Percentiles rank a stretch among this genome's conserved stretches.
Conservation (phyloP, 2,113 vertebrate genomes). For the Panthera tigris region DNA sequence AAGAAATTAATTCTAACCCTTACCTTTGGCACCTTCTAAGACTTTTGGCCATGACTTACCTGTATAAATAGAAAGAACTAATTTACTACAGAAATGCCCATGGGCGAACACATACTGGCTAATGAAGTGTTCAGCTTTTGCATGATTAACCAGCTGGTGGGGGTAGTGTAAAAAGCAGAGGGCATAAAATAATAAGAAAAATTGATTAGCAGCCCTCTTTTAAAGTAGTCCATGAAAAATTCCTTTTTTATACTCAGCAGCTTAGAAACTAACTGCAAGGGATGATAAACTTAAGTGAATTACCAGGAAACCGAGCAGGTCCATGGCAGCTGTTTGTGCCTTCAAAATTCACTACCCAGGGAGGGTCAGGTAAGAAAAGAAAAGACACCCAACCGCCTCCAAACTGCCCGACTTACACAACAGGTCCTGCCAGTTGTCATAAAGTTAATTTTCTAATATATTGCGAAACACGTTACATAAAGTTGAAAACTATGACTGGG, state of each 20-base stretch:
- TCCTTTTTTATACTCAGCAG: slow-evolving; percentile 71
- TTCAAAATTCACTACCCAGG: slow-evolving; percentile 69
- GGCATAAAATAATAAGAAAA: slow-evolving; percentile 96
- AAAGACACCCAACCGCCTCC: slow-evolving; percentile 56
- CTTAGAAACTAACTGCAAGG: slow-evolving; percentile 70
- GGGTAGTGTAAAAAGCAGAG: slow-evolving; percentile 93
- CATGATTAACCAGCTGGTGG: slow-evolving; percentile 97
- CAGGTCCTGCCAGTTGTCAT: slow-evolving; percentile 76
- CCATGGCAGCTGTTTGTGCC: slow-evolving; percentile 50
- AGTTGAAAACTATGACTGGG: slow-evolving; percentile 70
- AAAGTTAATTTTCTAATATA: slow-evolving; percentile 78
- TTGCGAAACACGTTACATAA: slow-evolving; percentile 71
- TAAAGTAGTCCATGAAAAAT: slow-evolving; percentile 85
- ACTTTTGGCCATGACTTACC: slow-evolving; percentile 90
- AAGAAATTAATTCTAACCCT: slow-evolving; percentile 86
- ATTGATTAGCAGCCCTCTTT: slow-evolving; percentile 94
- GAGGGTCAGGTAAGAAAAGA: slow-evolving; percentile 72
- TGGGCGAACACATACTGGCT: slow-evolving; percentile 94
- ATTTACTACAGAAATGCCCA: slow-evolving; percentile 92
- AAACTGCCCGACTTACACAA: slow-evolving; percentile 68
- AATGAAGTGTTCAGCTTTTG: slow-evolving; percentile 97
- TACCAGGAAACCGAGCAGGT: slow-evolving; percentile 69
- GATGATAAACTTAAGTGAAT: slow-evolving; percentile 73
- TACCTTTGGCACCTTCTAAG: slow-evolving; percentile 87
- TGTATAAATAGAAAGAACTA: slow-evolving; percentile 93